phyloP scores from a whole-genome alignment of 1,140 invertebrate species.

The Polypedilum vanderplanki region DNA sequence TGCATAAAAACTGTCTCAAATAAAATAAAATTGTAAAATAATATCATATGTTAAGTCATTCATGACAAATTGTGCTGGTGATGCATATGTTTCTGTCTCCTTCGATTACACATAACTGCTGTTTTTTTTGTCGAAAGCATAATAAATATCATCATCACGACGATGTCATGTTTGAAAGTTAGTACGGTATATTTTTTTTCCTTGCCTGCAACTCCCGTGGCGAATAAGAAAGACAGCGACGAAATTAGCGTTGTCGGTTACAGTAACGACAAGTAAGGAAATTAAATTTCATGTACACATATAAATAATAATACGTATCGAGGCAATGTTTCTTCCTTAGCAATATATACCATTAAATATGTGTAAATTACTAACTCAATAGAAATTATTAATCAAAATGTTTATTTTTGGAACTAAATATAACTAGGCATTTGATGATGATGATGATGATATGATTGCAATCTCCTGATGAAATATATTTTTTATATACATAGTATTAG shows the following conservation, averaged over 20 bases:
- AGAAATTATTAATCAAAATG: no score
- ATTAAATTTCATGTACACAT: background rate
- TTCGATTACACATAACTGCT: background rate
- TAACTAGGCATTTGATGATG: no score
- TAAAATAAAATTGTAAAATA: background rate
- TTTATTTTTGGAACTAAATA: no score
- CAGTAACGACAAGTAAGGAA: background rate
- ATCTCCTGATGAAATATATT: no score
- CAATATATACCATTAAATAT: no score
- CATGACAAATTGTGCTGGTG: background rate
- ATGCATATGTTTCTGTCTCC: background rate
- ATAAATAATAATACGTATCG: background rate
- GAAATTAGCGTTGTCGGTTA: background rate
- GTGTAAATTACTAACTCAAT: no score
- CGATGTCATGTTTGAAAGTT: no score
- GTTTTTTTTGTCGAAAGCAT: background rate
- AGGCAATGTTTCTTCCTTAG: no score
- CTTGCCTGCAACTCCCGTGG: background rate
- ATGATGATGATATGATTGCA: no score
- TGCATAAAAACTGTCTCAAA: no score
- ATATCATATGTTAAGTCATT: constrained; percentile 10
- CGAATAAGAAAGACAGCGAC: background rate
- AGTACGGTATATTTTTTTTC: background rate
- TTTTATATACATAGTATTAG: no score
- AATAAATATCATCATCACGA: no score